Conservation (phyloP, 2,797 vertebrate genomes). For the Coendou prehensilis region DNA sequence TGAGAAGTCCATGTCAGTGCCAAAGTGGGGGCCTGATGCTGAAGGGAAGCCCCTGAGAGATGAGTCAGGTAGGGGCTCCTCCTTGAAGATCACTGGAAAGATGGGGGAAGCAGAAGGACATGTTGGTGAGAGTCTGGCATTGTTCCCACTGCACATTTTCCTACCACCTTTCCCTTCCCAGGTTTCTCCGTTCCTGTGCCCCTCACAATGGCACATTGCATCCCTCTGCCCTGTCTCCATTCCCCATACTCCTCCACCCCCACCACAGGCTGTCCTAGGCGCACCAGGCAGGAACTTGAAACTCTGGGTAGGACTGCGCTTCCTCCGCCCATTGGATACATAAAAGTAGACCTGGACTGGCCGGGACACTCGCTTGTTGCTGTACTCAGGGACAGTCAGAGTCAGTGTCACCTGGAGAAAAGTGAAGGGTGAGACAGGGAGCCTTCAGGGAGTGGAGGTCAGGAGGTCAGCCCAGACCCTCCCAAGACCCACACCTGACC, state of each 20-base stretch:
- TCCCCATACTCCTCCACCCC: not conserved
- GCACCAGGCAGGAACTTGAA: conserved; percentile 96
- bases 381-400: conserved; percentile 93
- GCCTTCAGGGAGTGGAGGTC: not conserved
- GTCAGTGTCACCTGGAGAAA: conserved; percentile 91
- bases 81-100: conserved; percentile 94
- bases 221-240: not conserved
- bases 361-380: conserved; percentile 91
- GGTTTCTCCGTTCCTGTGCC: not conserved
- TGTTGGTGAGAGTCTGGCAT: not conserved
- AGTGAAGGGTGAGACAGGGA: conserved; percentile 57
- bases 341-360: conserved; percentile 94
- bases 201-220: not conserved
- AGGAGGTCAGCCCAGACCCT: conserved; percentile 10
- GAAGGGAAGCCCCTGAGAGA: conserved; percentile 83
- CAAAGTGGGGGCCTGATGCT: conserved; percentile 75
- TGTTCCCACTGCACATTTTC: not conserved
- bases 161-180: not conserved
- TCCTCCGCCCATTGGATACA: conserved; percentile 95
- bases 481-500: not conserved
- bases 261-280: not conserved
- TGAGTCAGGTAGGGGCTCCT: conserved; percentile 89
- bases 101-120: not conserved
- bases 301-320: conserved; percentile 95
- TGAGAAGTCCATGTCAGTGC: conserved; percentile 87